Conservation (phyloP, 35 echinoderm and acorn worm genomes). For the Lytechinus variegatus region DNA sequence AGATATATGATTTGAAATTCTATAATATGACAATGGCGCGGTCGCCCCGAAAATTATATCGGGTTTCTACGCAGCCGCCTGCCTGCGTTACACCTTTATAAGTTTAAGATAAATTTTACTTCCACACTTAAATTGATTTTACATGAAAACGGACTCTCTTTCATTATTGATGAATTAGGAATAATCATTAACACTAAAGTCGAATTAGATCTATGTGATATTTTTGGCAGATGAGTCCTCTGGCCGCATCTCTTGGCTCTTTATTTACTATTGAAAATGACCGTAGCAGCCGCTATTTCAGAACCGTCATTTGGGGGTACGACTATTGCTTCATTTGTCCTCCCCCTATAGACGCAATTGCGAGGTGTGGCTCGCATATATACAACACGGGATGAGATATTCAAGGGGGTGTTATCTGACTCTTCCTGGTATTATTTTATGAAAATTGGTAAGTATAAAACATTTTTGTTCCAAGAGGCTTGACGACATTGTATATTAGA, state of each 20-base stretch:
- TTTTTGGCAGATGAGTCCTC: not conserved
- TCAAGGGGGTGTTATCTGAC: constrained; percentile 13
- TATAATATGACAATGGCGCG: too few relatives aligned
- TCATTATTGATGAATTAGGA: not conserved
- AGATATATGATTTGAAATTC: too few relatives aligned
- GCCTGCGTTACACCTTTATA: too few relatives aligned
- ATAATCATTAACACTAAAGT: not conserved
- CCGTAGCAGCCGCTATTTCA: constrained; percentile 36
- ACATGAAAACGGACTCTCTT: not conserved
- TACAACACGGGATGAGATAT: constrained; percentile 9
- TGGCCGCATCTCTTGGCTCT: not conserved
- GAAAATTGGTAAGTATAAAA: constrained; percentile 49
- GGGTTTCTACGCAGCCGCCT: too few relatives aligned
- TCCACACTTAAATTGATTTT: not conserved
- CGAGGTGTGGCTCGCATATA: constrained; percentile 60
- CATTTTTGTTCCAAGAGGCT: not conserved
- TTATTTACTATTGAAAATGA: not conserved
- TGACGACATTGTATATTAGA: not conserved
- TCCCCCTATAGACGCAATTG: constrained; percentile 64
- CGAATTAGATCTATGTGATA: not conserved
- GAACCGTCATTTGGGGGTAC: constrained; percentile 51
- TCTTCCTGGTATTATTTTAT: constrained; percentile 58
- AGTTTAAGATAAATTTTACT: too few relatives aligned
- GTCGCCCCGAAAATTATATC: too few relatives aligned
- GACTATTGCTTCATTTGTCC: constrained; percentile 45